Conservation (phyloP, 2,888 invertebrate genomes). For the Vandiemenella viatica region DNA sequence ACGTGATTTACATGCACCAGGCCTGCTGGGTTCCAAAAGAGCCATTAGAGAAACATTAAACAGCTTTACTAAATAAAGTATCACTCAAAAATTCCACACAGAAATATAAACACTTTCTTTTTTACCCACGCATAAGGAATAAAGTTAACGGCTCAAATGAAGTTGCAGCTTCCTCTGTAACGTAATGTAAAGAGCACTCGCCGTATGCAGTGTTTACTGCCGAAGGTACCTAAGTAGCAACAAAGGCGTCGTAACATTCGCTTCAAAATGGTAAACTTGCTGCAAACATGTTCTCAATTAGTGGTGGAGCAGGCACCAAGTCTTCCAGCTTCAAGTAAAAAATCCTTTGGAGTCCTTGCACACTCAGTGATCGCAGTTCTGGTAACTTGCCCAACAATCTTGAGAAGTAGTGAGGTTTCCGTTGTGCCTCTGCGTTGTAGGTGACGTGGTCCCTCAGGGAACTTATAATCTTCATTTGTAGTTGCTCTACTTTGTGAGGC, state of each 20-base stretch:
- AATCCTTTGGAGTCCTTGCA: slow-evolving; percentile 86
- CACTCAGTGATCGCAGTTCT: slow-evolving; percentile 79
- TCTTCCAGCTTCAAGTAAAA: slow-evolving; percentile 88
- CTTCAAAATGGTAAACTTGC: slow-evolving; percentile 82
- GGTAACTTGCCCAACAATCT: slow-evolving; percentile 82
- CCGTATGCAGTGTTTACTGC: too few species aligned
- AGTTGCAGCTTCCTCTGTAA: too few species aligned
- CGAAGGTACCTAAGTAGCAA: slow-evolving; percentile 3
- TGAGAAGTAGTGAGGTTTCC: slow-evolving; percentile 87
- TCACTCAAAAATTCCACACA: too few species aligned
- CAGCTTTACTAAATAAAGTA: too few species aligned
- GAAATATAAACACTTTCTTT: too few species aligned
- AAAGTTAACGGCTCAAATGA: too few species aligned
- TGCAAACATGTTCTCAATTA: slow-evolving; percentile 91
- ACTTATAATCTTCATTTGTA: slow-evolving; percentile 93
- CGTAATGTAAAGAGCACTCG: too few species aligned
- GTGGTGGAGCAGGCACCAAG: slow-evolving; percentile 76
- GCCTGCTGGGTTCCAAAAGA: too few species aligned
- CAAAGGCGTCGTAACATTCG: not conserved
- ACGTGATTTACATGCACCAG: too few species aligned
- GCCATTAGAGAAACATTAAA: too few species aligned
- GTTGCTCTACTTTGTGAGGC: slow-evolving; percentile 79
- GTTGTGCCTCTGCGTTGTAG: slow-evolving; percentile 73
- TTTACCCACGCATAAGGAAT: too few species aligned
- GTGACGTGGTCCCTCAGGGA: slow-evolving; percentile 93